phyloP scores from a whole-genome alignment of 2,888 invertebrate species.

The Melanostoma mellinum region DNA sequence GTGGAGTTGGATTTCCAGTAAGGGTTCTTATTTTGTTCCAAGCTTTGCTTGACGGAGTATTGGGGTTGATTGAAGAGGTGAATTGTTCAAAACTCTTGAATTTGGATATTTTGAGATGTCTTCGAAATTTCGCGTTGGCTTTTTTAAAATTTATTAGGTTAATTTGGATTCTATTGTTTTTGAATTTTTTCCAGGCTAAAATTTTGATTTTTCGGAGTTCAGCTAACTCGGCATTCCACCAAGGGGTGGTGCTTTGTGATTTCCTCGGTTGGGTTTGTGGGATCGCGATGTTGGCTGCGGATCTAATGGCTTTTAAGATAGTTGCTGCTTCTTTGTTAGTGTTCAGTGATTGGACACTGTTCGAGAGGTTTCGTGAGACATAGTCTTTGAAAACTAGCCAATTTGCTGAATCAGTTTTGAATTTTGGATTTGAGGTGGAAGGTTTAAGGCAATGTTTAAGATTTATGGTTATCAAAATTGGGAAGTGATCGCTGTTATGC shows the following conservation, averaged over 20 bases:
- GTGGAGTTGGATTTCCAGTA: slow-evolving; percentile 4
- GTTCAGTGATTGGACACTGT: neutral
- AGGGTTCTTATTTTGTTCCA: slow-evolving; percentile 20
- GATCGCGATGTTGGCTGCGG: slow-evolving; percentile 10
- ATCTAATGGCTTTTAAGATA: slow-evolving; percentile 1
- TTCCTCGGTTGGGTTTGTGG: neutral
- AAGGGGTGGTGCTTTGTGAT: neutral
- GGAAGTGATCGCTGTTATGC: slow-evolving; percentile 43
- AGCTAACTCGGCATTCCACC: neutral
- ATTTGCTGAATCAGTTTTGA: slow-evolving; percentile 16
- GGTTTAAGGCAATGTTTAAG: neutral
- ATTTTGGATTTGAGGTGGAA: neutral
- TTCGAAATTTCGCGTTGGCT: slow-evolving; percentile 16
- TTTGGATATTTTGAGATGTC: slow-evolving; percentile 9
- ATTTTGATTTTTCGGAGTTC: slow-evolving; percentile 3
- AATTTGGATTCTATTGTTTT: neutral
- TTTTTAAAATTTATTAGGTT: slow-evolving; percentile 17
- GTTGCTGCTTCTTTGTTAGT: slow-evolving; percentile 12
- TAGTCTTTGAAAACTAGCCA: neutral
- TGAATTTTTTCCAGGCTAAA: neutral
- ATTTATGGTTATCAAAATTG: slow-evolving; percentile 16
- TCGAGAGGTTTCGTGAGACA: neutral
- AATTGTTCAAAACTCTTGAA: slow-evolving; percentile 9
- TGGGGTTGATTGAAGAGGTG: slow-evolving; percentile 9
- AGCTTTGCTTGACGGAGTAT: neutral